Base-by-base conservation (phyloP, 2,888 invertebrate species). In the Drosophila incognita region DNA sequence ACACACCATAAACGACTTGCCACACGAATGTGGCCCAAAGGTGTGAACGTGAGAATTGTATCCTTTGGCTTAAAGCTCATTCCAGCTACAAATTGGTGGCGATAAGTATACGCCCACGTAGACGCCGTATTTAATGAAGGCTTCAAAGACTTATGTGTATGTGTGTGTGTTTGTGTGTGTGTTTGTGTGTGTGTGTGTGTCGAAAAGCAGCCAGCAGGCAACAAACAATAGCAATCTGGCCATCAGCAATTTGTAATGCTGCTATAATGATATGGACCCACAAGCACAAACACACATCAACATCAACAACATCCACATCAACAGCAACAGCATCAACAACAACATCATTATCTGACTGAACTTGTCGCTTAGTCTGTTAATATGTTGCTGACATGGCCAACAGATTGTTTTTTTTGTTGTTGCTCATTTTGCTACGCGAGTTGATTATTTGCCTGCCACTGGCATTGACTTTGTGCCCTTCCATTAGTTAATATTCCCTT, bases 241-340 rank as follows among this genome's bases (percentile, higher is more conserved):
- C 81, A 67, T 54, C 72, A 84, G 82, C 85, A 73, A 76, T 76
- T 86, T 86, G 83, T 88, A 70, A 73, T 74, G 53, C 73, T 40
- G 66, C 31, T 54, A 59, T 76, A 88, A 85, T 83, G 71, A 52
- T 72, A 76, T 57, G 56, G 73, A 66, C 57, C 15, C 35, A 53
- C 35, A 36, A 18, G 27, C 10, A 24, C 15, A 54, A 35, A 54
- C 13, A n/a, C 29, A 31, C 31, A 51, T 51, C 6, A 15, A 48
- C 27, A 27, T 7, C 40, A n/a, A 38, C 36, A 38, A 1, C 15
- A 36, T 4, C 38, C 18, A 18, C 18, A 38, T 4, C 13, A 10
- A 40, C 56, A 53, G 33, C 31, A 40, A 40, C 56, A 53, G 33
- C 31, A 40, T 57, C 49, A 68, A 38, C 56, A 81, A 64, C 69